Percentiles rank a stretch among this genome's conserved stretches.
These are phyloP conservation scores for Sycophila sp. DNA, from an alignment of 1,140 invertebrate genomes.

Conservation along the genomic window DNA sequence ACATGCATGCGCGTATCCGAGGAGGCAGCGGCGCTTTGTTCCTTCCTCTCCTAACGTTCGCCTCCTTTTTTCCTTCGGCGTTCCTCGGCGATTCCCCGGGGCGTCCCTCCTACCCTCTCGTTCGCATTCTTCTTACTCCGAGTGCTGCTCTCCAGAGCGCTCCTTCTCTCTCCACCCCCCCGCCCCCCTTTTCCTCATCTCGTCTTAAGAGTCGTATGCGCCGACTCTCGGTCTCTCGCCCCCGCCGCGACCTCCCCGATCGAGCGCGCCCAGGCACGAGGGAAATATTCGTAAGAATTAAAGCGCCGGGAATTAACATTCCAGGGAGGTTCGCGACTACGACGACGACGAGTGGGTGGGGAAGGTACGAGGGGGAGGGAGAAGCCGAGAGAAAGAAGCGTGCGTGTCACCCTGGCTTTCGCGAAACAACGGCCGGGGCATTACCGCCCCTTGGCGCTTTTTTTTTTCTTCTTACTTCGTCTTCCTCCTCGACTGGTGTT, in stretches of 20 bases:
- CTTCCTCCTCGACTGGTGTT: too few species aligned
- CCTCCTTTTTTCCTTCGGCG: constrained; percentile 1
- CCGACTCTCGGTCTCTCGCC: constrained; percentile 19
- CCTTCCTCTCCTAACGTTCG: not conserved
- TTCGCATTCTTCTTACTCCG: constrained; percentile 39
- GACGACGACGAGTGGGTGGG: constrained; percentile 33
- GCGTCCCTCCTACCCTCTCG: constrained; percentile 13
- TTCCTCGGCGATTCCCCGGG: not conserved
- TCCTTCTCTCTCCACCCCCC: not conserved
- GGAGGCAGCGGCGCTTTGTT: too few species aligned
- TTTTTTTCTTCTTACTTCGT: constrained; percentile 40
- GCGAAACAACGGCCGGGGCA: constrained; percentile 60
- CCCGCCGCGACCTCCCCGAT: too few species aligned
- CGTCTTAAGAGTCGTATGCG: constrained; percentile 32
- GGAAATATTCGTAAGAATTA: constrained; percentile 68
- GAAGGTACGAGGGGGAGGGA: constrained; percentile 20
- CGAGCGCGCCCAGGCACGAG: constrained; percentile 46
- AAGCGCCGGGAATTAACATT: constrained; percentile 67
- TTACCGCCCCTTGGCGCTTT: constrained; percentile 55
- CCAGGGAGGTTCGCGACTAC: constrained; percentile 47
- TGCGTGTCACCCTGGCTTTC: constrained; percentile 59
- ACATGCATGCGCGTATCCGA: too few species aligned
- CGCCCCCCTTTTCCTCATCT: constrained; percentile 26
- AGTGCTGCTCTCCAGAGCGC: not conserved
- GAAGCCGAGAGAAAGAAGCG: constrained; percentile 38